Conservation (phyloP, 2,888 invertebrate species). For the Carcina quercana region DNA sequence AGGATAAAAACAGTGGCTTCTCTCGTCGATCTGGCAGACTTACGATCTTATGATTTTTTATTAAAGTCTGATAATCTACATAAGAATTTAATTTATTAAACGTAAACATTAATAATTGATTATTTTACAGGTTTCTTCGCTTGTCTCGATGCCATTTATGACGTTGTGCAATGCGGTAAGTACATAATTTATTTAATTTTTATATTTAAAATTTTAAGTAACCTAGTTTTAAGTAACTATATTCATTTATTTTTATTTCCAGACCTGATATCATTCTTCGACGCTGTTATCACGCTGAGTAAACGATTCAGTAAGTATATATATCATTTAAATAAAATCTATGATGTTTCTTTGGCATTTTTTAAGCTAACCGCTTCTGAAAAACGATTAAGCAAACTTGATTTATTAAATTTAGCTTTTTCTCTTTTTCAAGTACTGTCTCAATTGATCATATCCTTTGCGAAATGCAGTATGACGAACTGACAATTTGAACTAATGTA, state of each 20-base stretch:
- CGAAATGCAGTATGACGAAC: background rate
- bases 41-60: no score
- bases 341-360: background rate
- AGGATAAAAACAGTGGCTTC: no score
- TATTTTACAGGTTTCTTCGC: background rate
- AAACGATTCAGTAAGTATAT: constrained; percentile 36
- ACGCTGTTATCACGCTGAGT: constrained; percentile 33
- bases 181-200: background rate
- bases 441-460: background rate
- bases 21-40: no score
- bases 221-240: constrained; percentile 1
- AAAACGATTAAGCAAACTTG: background rate
- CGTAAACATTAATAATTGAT: no score
- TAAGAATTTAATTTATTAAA: no score
- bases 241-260: constrained; percentile 15
- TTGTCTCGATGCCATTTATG: background rate
- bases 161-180: background rate
- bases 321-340: background rate
- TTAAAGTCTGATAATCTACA: no score
- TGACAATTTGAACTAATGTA: background rate
- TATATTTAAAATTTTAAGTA: no score
- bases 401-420: background rate
- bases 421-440: background rate
- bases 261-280: constrained; percentile 42
- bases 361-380: no score